Evolutionary conservation across 2,888 invertebrate genomes (phyloP), one percentile per base, ranked within the genome.

Genomic region (Sphinx pinastri): DNA sequence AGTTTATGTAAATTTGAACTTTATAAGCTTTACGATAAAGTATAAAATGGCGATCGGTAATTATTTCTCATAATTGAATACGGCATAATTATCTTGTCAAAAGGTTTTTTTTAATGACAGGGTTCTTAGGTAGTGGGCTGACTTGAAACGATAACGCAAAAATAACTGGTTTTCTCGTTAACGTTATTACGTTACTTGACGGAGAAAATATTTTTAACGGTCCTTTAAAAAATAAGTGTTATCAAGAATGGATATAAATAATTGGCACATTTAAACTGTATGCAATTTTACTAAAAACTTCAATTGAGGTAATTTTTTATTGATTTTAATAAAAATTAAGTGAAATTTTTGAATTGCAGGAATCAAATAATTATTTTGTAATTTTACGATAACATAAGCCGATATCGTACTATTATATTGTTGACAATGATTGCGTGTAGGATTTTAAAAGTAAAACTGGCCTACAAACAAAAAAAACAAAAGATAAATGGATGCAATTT

Each of bases 41-140:
- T 7, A 72, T 67, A 73, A 72, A 72, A 70, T 74, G 16, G 60
- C 47, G 60, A 60, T 60, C 16, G 16, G 16, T 60, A 58, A 70
- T 51, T 51, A 25, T 67, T 67, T 51, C 49, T 67, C 38, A 57
- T 60, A 60, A 59, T 58, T 52, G 47, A 31, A 67, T 49, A 57
- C 60, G 47, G 45, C 60, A 47, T 67, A 67, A 70, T 70, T 70
- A 70, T 58, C 57, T 70, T 67, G 67, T 70, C 70, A 70, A 67
- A 69, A 69, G 59, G 60, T 11, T 52, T 52, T 16, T 55, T 69
- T 69, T 52, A 60, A 60, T 60, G 57, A 52, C 52, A 45, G 60
- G 16, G 59, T 19, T 60, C 69, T 57, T 16, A 52, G 38, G 38
- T 38, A 31, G 52, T 49, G 49, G 49, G 51, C 60, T 51, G 60